Evolutionary conservation across 37 sponge, comb jelly and placozoan genomes (phyloP), one percentile per base, ranked within the genome.

Genomic region (Cliona cf. orientalis): DNA sequence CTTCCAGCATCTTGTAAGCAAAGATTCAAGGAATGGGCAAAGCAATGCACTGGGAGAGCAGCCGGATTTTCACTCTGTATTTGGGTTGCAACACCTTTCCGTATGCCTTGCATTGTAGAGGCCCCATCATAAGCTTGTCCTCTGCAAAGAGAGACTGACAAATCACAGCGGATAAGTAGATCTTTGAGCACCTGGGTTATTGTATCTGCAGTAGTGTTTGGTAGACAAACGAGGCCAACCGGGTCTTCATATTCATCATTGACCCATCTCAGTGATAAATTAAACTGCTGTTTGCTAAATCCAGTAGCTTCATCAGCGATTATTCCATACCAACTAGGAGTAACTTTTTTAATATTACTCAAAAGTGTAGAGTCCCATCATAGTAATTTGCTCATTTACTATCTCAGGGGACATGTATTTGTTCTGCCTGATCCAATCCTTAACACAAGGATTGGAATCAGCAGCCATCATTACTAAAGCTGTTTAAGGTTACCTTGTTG

Each of bases 1-100:
- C 76, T 83, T 40, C 84, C 84, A 49, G 62, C 78, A 76, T 75
- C 84, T 59, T 89, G 89, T 53, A 83, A 74, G 78, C 89, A 82
- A 28, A 89, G 72, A 49, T 89, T 82, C 1, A 82, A 36, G 46
- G 56, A 75, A 69, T 89, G 89, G 11, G 79, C 84, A 35, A 89
- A 71, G 65, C 84, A 83, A 46, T 89, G 84, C 61, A 89, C 84
- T 59, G 75, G 83, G 26, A 89, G 58, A 26, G 89, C 89, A 58
- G 83, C 66, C 36, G 89, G 73, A 35, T 46, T 46, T 41, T 49
- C 42, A 40, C 73, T 55, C 80, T 43, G 28, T 7, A 87, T 67
- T 57, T 40, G 37, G 67, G 89, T 80, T 56, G 89, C 89, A 49
- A 87, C 19, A 28, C 36, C n/a, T n/a, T n/a, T n/a, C 25, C 68